Percentiles rank a stretch among this genome's conserved stretches.
These are phyloP conservation scores for Macheiramphus alcinus DNA, from an alignment of 2,113 vertebrate species.

Conservation along the genomic window DNA sequence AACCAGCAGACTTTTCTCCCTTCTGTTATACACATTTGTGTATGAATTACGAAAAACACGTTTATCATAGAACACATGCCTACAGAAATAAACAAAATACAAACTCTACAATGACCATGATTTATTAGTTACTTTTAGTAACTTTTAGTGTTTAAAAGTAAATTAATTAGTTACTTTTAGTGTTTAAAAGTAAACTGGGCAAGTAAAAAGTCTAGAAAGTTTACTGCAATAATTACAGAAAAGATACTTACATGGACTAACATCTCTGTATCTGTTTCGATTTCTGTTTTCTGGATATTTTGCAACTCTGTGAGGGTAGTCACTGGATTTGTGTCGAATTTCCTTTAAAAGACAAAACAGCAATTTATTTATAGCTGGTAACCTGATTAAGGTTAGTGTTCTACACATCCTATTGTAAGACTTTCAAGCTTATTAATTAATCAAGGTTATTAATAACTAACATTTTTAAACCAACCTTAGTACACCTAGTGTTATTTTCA, in stretches of 20 bases:
- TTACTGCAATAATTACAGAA: not conserved
- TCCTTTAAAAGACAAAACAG: conserved; percentile 81
- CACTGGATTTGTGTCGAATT: conserved; percentile 90
- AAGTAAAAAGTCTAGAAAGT: not conserved
- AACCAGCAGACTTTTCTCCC: not conserved
- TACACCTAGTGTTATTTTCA: not conserved
- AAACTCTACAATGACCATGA: not conserved
- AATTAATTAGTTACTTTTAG: no score
- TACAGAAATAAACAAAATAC: not conserved
- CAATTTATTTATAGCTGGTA: conserved; percentile 13
- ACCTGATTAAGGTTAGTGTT: not conserved
- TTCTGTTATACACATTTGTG: not conserved
- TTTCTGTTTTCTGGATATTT: conserved; percentile 92
- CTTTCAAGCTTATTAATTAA: not conserved
- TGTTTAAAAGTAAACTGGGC: not conserved
- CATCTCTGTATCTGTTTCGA: conserved; percentile 97
- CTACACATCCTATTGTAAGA: not conserved
- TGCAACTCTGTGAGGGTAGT: conserved; percentile 90
- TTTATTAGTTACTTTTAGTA: not conserved
- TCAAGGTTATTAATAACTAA: not conserved
- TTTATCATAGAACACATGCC: not conserved
- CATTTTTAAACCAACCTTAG: not conserved
- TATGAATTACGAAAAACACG: not conserved
- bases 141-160: not conserved
- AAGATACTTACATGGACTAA: conserved; percentile 94